These are phyloP conservation scores for Tragelaphus oryx DNA, from an alignment of 2,797 vertebrate species.

Conservation along the genomic window DNA sequence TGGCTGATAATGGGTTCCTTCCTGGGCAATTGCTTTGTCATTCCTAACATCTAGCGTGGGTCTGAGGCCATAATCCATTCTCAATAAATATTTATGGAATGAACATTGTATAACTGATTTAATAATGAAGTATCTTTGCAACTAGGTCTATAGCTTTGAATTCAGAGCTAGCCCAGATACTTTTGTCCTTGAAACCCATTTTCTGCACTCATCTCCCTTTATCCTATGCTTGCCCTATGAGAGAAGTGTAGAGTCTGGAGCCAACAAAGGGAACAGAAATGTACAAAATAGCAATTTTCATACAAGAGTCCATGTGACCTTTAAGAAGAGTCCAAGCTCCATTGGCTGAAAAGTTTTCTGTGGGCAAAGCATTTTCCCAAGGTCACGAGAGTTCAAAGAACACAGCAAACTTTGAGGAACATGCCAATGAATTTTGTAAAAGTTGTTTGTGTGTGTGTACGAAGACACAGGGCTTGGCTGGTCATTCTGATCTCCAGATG, in stretches of 20 bases:
- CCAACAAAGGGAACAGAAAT: slow-evolving; percentile 30
- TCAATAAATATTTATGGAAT: slow-evolving; percentile 34
- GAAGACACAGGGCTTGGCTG: slow-evolving; percentile 57
- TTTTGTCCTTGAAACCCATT: background rate
- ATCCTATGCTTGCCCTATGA: background rate
- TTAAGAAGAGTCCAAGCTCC: slow-evolving; percentile 33
- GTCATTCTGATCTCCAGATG: slow-evolving; percentile 66
- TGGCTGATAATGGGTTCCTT: background rate
- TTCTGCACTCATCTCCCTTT: background rate
- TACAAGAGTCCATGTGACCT: slow-evolving; percentile 13
- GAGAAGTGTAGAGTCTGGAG: slow-evolving; percentile 3
- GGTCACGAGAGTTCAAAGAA: slow-evolving; percentile 51
- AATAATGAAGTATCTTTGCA: background rate
- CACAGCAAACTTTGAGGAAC: slow-evolving; percentile 13
- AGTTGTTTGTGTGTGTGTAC: slow-evolving; percentile 47
- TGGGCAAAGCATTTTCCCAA: slow-evolving; percentile 24
- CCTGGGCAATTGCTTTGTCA: background rate
- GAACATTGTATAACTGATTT: background rate
- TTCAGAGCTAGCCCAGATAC: background rate
- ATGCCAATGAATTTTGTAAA: slow-evolving; percentile 58
- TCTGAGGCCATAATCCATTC: background rate
- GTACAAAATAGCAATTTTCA: slow-evolving; percentile 35
- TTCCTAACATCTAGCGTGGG: background rate
- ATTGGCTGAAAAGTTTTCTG: slow-evolving; percentile 53
- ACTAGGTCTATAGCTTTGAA: background rate